Base-by-base conservation (phyloP, 1,140 invertebrate species). In the Lasioglossum baleicum region DNA sequence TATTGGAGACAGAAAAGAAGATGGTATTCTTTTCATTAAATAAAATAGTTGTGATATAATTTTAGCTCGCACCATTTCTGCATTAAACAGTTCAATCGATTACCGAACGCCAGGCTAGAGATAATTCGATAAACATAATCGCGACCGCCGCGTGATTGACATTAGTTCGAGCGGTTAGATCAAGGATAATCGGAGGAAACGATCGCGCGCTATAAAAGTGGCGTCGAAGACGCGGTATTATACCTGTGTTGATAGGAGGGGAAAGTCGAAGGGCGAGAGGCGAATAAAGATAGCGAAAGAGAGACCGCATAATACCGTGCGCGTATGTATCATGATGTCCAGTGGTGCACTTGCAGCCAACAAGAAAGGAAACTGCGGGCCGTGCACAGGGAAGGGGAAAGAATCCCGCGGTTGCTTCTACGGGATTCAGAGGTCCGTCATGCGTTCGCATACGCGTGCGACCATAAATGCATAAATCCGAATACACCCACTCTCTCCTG, bases 151-250 rank as follows among this genome's bases (percentile, higher is more conserved):
- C 72, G 80, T 71, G 69, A 88, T 90, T 89, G 73, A 51, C 79
- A 61, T 67, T 77, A 71, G 84, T 88, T 83, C 83, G 81, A 81
- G 75, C 76, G 81, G 61, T 76, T 87, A 86, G 84, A 90, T 90
- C 85, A 87, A 84, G 72, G 89, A 90, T 90, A 90, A 90, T 90
- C 83, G 82, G 83, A 83, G 60, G 84, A 83, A 89, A 88, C 81
- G 87, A 89, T 90, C 86, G 88, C 88, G 88, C 88, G 90, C 90
- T 90, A 90, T 83, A 88, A 90, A 85, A 90, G 85, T 87, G 86
- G 88, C 87, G 86, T 86, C 85, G 66, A 72, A 88, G 88, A 85
- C 89, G 87, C 86, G 87, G 85, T 88, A 92, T 92, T 90, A 88
- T 87, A 89, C 88, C 86, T 81, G 80, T 80, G 69, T 82, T 68